phyloP scores from a whole-genome alignment of 2,797 vertebrate genomes.

The Acanthurus tractus region DNA sequence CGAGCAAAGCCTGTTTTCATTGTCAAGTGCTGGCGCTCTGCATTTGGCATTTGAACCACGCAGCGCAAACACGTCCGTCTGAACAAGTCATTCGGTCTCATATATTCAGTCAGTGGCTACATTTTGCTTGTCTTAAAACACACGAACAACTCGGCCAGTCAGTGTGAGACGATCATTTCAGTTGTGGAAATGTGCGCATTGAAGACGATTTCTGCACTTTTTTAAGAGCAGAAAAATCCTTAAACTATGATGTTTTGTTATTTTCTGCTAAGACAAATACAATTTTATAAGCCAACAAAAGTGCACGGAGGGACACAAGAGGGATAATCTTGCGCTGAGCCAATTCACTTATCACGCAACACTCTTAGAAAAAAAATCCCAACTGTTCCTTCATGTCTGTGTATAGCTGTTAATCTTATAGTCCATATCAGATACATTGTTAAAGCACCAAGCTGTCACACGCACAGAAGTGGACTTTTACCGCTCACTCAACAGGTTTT shows the following conservation, averaged over 20 bases:
- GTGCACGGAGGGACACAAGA: neutral
- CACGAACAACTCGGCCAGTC: conserved; percentile 1
- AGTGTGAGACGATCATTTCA: conserved; percentile 3
- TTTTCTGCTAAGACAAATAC: too few species aligned
- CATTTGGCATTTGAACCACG: conserved; percentile 38
- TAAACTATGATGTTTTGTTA: neutral
- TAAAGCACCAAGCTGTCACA: neutral
- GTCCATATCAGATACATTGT: conserved; percentile 4
- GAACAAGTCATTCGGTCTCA: conserved; percentile 21
- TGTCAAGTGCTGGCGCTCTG: conserved; percentile 50
- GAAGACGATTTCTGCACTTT: conserved; percentile 1
- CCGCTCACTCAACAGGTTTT: conserved; percentile 63
- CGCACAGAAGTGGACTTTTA: conserved; percentile 14
- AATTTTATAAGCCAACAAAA: neutral
- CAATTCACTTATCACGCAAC: conserved; percentile 11
- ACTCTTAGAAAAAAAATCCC: neutral
- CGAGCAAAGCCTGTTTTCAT: conserved; percentile 56
- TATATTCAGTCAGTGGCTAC: conserved; percentile 17
- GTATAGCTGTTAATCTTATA: neutral
- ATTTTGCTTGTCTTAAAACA: conserved; percentile 29
- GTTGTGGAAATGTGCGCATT: neutral
- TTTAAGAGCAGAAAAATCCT: neutral
- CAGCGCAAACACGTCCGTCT: conserved; percentile 21
- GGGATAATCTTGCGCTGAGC: conserved; percentile 14
- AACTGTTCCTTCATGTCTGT: neutral